These are phyloP conservation scores for Neotoxoptera formosana DNA, from an alignment of 1,140 invertebrate genomes.

Conservation along the genomic window DNA sequence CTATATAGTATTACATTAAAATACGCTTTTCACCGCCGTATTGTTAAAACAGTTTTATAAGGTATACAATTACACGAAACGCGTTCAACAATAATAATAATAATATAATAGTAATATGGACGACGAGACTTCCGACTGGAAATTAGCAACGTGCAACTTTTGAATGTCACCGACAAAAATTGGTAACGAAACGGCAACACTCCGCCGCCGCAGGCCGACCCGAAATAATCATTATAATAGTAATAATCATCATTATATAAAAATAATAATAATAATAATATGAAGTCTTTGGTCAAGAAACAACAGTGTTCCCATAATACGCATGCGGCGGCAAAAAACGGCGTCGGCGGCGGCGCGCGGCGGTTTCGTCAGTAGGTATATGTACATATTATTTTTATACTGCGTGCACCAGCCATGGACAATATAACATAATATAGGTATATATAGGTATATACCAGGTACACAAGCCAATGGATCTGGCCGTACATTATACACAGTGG, in stretches of 20 bases:
- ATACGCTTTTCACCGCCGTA: not conserved
- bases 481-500: not conserved
- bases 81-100: not conserved
- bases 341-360: not conserved
- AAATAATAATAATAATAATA: not conserved
- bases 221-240: not conserved
- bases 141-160: not conserved
- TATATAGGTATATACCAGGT: not conserved
- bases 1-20: not conserved
- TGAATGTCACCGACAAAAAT: constrained; percentile 38
- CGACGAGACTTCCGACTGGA: not conserved
- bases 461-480: not conserved
- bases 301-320: not conserved
- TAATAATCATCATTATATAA: no score
- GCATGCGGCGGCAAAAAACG: not conserved
- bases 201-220: not conserved
- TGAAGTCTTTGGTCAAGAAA: constrained; percentile 8
- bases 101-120: not conserved
- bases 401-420: not conserved
- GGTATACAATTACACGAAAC: not conserved
- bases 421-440: not conserved
- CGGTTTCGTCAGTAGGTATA: not conserved
- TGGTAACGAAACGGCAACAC: not conserved
- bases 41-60: not conserved
- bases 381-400: no score